Evolutionary conservation across 2,888 invertebrate genomes (phyloP).

Genomic region (Dynastes tityus): DNA sequence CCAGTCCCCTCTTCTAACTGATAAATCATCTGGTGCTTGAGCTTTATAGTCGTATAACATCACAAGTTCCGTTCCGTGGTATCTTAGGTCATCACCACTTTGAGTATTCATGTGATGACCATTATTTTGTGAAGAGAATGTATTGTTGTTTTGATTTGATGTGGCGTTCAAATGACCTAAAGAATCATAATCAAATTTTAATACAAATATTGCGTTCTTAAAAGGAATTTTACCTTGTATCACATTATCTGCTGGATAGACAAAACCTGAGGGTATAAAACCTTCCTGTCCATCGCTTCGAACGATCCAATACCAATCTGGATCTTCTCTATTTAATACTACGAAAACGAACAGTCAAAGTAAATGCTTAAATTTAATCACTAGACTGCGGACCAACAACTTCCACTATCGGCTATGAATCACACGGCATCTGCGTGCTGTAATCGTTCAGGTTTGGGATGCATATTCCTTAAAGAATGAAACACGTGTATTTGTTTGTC

Average conservation of each 20-base stretch:
- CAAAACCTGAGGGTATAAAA: slow-evolving; percentile 95
- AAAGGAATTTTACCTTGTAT: slow-evolving; percentile 72
- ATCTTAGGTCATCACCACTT: slow-evolving; percentile 78
- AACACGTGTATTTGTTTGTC: too few species aligned
- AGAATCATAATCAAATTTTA: slow-evolving; percentile 11
- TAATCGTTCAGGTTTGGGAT: too few species aligned
- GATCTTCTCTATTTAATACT: slow-evolving; percentile 94
- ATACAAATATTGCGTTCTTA: too few species aligned
- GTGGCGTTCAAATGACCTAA: slow-evolving; percentile 71
- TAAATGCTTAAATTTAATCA: background rate
- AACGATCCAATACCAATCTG: slow-evolving; percentile 98
- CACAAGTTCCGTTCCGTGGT: slow-evolving; percentile 92
- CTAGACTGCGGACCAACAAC: too few species aligned
- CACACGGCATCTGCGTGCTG: too few species aligned
- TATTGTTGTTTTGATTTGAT: slow-evolving; percentile 64
- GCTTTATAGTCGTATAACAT: slow-evolving; percentile 97
- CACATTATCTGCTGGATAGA: slow-evolving; percentile 91
- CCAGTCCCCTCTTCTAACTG: slow-evolving; percentile 94
- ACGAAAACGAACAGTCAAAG: slow-evolving; percentile 31
- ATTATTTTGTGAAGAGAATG: slow-evolving; percentile 63
- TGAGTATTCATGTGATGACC: slow-evolving; percentile 64
- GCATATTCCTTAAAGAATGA: too few species aligned
- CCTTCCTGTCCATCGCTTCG: slow-evolving; percentile 95
- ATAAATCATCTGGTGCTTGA: slow-evolving; percentile 93
- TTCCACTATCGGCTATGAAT: too few species aligned